Percentiles rank a stretch among this genome's conserved stretches.
Evolutionary conservation across 2,888 invertebrate genomes (phyloP).

Genomic region (Pristionchus mayeri): DNA sequence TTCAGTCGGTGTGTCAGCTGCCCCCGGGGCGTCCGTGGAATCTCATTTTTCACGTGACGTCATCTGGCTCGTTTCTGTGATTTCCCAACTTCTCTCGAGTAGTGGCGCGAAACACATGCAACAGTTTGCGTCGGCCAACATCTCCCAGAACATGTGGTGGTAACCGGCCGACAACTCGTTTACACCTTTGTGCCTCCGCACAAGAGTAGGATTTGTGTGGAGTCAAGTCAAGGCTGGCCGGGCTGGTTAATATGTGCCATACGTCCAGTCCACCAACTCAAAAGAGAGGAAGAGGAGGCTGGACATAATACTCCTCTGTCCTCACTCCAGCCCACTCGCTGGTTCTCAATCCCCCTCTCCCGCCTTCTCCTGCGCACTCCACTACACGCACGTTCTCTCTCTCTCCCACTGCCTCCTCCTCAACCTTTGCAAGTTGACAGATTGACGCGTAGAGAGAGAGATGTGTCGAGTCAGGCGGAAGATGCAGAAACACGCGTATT

Average conservation of each 20-base stretch:
- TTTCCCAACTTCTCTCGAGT: too few species aligned
- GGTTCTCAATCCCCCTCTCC: background rate
- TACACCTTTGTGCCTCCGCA: too few species aligned
- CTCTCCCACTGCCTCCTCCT: background rate
- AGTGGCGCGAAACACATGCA: background rate
- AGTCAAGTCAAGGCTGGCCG: background rate
- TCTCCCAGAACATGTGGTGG: too few species aligned
- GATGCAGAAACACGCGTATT: background rate
- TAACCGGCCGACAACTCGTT: too few species aligned
- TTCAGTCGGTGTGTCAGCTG: constrained; percentile 4
- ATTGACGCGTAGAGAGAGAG: constrained; percentile 8
- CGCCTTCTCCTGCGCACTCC: background rate
- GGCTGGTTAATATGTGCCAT: background rate
- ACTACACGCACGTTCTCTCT: background rate
- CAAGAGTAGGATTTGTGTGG: too few species aligned
- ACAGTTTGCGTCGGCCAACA: too few species aligned
- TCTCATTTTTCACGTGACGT: constrained; percentile 42
- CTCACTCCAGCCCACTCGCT: constrained; percentile 18
- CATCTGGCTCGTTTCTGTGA: too few species aligned
- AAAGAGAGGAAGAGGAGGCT: background rate
- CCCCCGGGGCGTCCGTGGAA: background rate
- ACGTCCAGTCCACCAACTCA: background rate
- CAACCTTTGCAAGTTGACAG: constrained; percentile 38
- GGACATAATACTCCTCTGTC: constrained; percentile 36
- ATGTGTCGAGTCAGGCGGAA: background rate